Base-by-base conservation (phyloP, 1,140 invertebrate genomes). In the Branchinecta lynchi region DNA sequence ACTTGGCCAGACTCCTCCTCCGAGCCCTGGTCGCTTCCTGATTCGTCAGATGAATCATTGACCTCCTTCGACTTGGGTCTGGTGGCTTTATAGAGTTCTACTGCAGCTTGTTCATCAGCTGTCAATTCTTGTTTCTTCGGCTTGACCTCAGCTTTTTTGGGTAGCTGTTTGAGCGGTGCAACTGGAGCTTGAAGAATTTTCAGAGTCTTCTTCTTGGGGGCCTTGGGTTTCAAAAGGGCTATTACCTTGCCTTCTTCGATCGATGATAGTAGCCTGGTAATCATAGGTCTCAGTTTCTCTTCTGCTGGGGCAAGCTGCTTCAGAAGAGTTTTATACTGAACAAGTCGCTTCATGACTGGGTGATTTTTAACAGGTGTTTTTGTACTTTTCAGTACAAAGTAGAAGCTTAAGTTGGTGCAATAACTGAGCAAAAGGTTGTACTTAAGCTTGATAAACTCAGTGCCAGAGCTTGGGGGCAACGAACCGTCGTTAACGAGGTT, bases 391-490 rank as follows among this genome's bases (percentile, higher is more conserved):
- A 96, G 74, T 72, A 91, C 80, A 70, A 96, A 76, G 78, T 93
- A 96, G 79, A 90, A 93, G 43, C 84, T 84, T 21, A 95, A 86
- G 77, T 95, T 94, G 20, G 84, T 85, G 73, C 86, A 89, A 76
- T 96, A 95, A 77, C 84, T 86, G 73, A 72, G 78, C 73, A 86
- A 82, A 12, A 90, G 76, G 73, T 87, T 81, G 76, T 86, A 85
- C 74, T 89, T 87, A 7, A 83, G 84, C 76, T 82, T 80, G 8
- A 91, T 77, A 79, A 89, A 92, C 71, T 84, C 80, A 10, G 84
- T 79, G 60, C 83, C 84, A 32, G 80, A 75, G 73, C 82, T 84
- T 70, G 83, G 76, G 0, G 83, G 77, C 66, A 84, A 66, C 6
- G 67, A 0, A 21, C 80, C 80, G 73, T 80, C 76, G 72, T 84